Evolutionary conservation across 1,140 invertebrate species (phyloP).

Genomic region (Drosophila tsacasi): DNA sequence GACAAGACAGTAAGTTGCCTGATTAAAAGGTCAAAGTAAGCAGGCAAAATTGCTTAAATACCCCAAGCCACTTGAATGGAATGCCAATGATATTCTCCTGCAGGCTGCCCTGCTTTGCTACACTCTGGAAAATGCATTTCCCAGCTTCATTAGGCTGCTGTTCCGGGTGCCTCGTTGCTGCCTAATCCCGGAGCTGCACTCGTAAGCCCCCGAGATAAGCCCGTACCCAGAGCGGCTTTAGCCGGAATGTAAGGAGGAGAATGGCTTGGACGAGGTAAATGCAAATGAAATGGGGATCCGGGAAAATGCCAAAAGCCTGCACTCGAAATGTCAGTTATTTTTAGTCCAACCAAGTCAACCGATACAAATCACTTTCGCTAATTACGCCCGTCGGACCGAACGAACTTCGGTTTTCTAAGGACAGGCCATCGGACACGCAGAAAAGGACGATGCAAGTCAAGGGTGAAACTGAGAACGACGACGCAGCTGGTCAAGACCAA

Average conservation of each 20-base stretch:
- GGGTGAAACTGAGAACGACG: conserved; percentile 3
- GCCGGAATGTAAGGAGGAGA: not conserved
- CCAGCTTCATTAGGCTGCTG: conserved; percentile 49
- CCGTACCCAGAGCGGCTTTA: conserved; percentile 9
- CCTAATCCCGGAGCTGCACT: conserved; percentile 9
- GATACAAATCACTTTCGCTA: conserved; percentile 79
- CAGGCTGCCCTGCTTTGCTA: not conserved
- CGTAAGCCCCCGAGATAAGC: conserved; percentile 51
- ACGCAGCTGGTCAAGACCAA: conserved; percentile 29
- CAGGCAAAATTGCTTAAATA: conserved; percentile 39
- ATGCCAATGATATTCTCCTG: conserved; percentile 30
- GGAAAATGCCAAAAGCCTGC: conserved; percentile 33
- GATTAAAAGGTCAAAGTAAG: conserved; percentile 29
- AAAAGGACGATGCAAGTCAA: conserved; percentile 10
- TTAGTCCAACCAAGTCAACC: conserved; percentile 21
- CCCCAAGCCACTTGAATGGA: conserved; percentile 19
- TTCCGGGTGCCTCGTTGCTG: conserved; percentile 9
- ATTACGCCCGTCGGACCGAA: conserved; percentile 59
- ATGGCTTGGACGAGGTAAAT: conserved; percentile 32
- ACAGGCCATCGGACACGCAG: conserved; percentile 48
- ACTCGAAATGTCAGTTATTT: conserved; percentile 61
- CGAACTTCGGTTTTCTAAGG: conserved; percentile 18
- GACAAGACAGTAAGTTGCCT: conserved; percentile 5
- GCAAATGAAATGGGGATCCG: conserved; percentile 57
- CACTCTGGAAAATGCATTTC: conserved; percentile 44